Conservation (phyloP, 2,888 invertebrate genomes). For the Pediacus dermestoides region DNA sequence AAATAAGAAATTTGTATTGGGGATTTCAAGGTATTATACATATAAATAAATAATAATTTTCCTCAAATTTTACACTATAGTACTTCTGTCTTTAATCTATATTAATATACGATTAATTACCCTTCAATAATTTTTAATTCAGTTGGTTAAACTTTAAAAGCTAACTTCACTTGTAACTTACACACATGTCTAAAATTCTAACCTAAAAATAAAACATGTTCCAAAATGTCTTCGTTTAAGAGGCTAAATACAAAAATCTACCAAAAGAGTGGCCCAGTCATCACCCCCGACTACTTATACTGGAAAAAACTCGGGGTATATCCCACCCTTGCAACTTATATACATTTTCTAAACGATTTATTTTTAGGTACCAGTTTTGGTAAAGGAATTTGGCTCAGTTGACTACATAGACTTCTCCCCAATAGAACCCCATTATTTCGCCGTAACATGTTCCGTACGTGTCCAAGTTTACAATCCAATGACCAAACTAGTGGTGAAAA, state of each 20-base stretch:
- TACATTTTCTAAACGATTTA: constrained; percentile 20
- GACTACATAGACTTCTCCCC: constrained; percentile 90
- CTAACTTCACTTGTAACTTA: too few relatives aligned
- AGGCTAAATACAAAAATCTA: constrained; percentile 68
- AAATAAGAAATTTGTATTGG: too few relatives aligned
- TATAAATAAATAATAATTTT: too few relatives aligned
- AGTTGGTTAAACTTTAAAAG: too few relatives aligned
- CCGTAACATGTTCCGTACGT: constrained; percentile 87
- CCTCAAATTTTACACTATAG: too few relatives aligned
- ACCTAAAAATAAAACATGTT: too few relatives aligned
- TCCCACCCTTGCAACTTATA: constrained; percentile 20
- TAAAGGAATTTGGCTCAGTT: constrained; percentile 90
- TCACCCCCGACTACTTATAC: constrained; percentile 76
- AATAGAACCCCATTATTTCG: constrained; percentile 84
- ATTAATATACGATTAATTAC: too few relatives aligned
- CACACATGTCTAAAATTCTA: constrained; percentile 1
- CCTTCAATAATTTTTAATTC: too few relatives aligned
- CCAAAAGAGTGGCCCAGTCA: constrained; percentile 61
- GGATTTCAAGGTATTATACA: too few relatives aligned
- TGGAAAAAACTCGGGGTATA: constrained; percentile 87
- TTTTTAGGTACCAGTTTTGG: constrained; percentile 72
- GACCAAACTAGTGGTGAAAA: constrained; percentile 77
- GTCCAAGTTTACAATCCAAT: constrained; percentile 84
- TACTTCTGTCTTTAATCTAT: too few relatives aligned
- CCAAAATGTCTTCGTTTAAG: constrained; percentile 64